Percentiles rank a stretch among this genome's conserved stretches.
phyloP scores from a whole-genome alignment of 2,113 vertebrate genomes.

The Hipposideros armiger region DNA sequence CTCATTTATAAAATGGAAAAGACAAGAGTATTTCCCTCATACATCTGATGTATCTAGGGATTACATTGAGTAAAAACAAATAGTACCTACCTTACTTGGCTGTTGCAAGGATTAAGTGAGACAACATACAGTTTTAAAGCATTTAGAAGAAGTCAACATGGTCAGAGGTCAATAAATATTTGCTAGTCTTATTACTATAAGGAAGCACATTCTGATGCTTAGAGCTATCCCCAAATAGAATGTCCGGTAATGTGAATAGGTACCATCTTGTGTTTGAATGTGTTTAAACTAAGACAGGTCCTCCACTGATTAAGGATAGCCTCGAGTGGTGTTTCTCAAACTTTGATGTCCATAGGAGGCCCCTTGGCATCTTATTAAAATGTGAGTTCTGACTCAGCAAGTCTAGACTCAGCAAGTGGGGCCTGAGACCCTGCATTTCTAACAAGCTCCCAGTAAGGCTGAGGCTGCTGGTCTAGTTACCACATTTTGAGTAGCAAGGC shows the following conservation, averaged over 20 bases:
- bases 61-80: neutral
- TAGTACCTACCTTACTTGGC: neutral
- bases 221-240: neutral
- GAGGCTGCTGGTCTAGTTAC: neutral
- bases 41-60: neutral
- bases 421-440: neutral
- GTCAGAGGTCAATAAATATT: neutral
- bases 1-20: neutral
- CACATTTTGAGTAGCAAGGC: neutral
- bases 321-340: neutral
- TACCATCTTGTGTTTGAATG: neutral
- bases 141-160: neutral
- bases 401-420: no score
- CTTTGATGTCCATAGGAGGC: neutral
- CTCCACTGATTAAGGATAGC: neutral
- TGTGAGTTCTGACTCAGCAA: neutral
- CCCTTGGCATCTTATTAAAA: neutral
- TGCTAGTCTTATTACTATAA: neutral
- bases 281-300: neutral
- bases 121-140: neutral
- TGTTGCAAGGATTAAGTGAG: neutral
- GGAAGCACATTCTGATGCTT: neutral
- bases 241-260: neutral
- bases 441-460: neutral
- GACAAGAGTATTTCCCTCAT: neutral